A percentile compares a stretch with the other conserved stretches of the same genome.
Evolutionary conservation across 2,797 vertebrate genomes (phyloP).

Genomic region (Bradypodion ventrale): DNA sequence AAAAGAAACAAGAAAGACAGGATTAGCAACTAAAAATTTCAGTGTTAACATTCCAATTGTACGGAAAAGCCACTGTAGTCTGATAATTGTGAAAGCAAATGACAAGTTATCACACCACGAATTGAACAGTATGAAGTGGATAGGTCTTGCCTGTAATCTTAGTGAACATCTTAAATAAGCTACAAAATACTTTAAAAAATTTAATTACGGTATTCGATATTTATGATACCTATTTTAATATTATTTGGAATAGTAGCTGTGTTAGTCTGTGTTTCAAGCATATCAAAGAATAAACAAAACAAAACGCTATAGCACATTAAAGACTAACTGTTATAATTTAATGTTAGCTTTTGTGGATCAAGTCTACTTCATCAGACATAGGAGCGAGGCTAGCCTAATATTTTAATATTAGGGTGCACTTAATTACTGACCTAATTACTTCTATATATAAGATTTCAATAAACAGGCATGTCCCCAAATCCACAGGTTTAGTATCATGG

Average conservation of each 20-base stretch:
- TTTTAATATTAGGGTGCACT: background rate
- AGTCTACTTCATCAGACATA: too few species aligned
- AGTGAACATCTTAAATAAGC: slow-evolving; percentile 11
- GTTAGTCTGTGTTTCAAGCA: too few species aligned
- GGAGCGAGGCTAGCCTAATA: too few species aligned
- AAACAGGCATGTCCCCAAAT: too few species aligned
- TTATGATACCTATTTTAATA: background rate
- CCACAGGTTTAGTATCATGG: too few species aligned
- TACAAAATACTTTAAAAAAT: background rate
- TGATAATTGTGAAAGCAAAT: background rate
- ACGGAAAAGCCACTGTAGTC: background rate
- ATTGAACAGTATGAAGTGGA: background rate
- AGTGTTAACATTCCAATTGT: slow-evolving; percentile 13
- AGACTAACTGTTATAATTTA: too few species aligned
- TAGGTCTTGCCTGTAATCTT: background rate
- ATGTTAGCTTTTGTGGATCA: too few species aligned
- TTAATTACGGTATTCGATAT: background rate
- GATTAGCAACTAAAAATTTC: slow-evolving; percentile 42
- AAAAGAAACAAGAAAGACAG: slow-evolving; percentile 59
- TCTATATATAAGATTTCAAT: background rate
- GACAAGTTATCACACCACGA: background rate
- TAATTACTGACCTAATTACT: background rate
- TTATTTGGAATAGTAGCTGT: too few species aligned
- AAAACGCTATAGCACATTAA: too few species aligned
- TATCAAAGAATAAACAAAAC: too few species aligned